Evolutionary conservation across 1,140 invertebrate species (phyloP), one percentile per base, ranked within the genome.

Genomic region (Brachionus asplanchnoidis): DNA sequence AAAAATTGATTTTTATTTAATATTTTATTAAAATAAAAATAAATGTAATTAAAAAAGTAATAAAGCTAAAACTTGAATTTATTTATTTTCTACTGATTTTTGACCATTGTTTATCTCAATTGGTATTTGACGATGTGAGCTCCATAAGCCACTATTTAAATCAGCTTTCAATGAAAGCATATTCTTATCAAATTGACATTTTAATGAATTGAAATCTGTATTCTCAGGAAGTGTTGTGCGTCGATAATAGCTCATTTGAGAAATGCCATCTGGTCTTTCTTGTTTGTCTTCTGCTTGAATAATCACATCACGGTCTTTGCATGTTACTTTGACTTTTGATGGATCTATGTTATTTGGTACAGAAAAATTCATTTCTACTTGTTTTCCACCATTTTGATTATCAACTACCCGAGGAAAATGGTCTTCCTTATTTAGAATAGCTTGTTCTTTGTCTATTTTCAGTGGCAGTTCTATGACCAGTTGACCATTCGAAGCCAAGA

Each of bases 331-430:
- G 17, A 73, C 36, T 56, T 78, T 78, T 2, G 42, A 50, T 14
- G 75, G 75, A 56, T 78, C 75, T 28, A 78, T 78, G 40, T 78
- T n/a, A 14, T 42, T 78, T 46, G 75, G 75, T 40, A 78, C 7
- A 28, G 17, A 28, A 20, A 78, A 56, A 28, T 78, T 78, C 42
- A 78, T 46, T 56, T 78, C 14, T 6, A 78, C 75, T 50, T 23
- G 23, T n/a, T 78, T 78, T 28, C 1, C 9, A 26, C 75, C 75
- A 56, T 78, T 28, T 44, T 42, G 4, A 36, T 6, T 28, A 7
- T 78, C 75, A 56, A 46, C 75, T 14, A 78, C 17, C 26, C 75
- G 32, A 11, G 75, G 75, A 28, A 78, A 78, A 23, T 44, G 26
- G 17, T 78, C 75, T 14, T 78, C 66, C 11, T 68, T 68, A 14